These are phyloP conservation scores for Leptura quadrifasciata DNA, from an alignment of 2,888 invertebrate species.

Conservation along the genomic window DNA sequence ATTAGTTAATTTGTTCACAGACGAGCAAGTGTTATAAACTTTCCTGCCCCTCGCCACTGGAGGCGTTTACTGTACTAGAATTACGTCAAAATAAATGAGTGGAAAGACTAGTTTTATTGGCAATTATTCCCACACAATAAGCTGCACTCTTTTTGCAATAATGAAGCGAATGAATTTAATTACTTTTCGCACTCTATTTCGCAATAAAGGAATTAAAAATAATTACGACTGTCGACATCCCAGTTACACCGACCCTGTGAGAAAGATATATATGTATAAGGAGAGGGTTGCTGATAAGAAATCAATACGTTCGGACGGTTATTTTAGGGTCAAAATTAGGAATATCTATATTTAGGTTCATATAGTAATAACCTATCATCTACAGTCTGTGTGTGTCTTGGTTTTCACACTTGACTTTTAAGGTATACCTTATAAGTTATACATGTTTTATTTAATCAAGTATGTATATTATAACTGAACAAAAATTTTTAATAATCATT, in stretches of 20 bases:
- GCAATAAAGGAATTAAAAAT: conserved; percentile 3
- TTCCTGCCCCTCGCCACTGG: too few species aligned
- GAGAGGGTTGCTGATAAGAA: conserved; percentile 8
- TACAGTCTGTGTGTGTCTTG: too few species aligned
- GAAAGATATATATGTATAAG: conserved; percentile 3
- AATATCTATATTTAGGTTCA: neutral
- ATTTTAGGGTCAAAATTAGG: neutral
- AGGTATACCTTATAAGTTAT: too few species aligned
- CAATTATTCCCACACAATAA: neutral
- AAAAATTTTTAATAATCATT: too few species aligned
- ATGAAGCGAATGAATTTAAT: conserved; percentile 9
- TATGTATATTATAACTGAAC: too few species aligned
- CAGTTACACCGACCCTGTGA: neutral
- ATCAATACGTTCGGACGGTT: neutral
- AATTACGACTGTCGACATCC: neutral
- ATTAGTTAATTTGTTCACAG: too few species aligned
- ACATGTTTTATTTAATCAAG: too few species aligned
- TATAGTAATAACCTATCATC: too few species aligned
- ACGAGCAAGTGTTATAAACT: too few species aligned
- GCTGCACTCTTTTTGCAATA: neutral
- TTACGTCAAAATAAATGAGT: neutral
- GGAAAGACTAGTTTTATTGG: neutral
- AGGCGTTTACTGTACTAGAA: neutral
- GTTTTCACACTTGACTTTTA: too few species aligned
- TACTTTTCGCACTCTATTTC: conserved; percentile 18